Conservation (phyloP, 2,113 vertebrate species). For the Verasper variegatus region DNA sequence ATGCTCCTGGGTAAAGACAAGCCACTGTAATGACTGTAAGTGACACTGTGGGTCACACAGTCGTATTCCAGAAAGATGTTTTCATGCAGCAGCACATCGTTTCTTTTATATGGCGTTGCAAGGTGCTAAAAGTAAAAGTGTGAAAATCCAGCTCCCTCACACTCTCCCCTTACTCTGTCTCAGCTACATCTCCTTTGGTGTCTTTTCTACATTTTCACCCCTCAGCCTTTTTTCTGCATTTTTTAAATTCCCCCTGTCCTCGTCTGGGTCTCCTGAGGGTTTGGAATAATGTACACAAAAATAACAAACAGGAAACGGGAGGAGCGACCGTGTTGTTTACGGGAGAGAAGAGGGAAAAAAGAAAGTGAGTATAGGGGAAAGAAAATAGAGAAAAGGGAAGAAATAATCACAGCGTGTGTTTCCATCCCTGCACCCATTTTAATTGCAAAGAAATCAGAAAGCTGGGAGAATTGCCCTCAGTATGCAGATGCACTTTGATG, state of each 20-base stretch:
- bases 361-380: not conserved
- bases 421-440: constrained; percentile 62
- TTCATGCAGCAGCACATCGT: constrained; percentile 20
- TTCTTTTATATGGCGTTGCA: constrained; percentile 13
- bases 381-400: not conserved
- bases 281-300: constrained; percentile 73
- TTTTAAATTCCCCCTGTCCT: constrained; percentile 48
- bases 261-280: constrained; percentile 58
- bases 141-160: constrained; percentile 55
- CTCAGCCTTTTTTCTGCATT: constrained; percentile 42
- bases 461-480: constrained; percentile 60
- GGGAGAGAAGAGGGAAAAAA: constrained; percentile 6
- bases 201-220: constrained; percentile 47
- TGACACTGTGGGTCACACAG: constrained; percentile 24
- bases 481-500: constrained; percentile 71
- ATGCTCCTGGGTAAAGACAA: constrained; percentile 11
- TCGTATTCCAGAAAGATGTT: constrained; percentile 40
- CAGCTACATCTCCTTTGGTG: constrained; percentile 16
- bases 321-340: constrained; percentile 63
- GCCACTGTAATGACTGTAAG: not conserved
- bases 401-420: constrained; percentile 60
- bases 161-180: not conserved
- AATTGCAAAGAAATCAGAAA: constrained; percentile 74
- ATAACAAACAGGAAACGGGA: constrained; percentile 45
- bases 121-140: constrained; percentile 65